Evolutionary conservation across 2,888 invertebrate species (phyloP), one percentile per base, ranked within the genome.

Genomic region (Caenorhabditis becei): DNA sequence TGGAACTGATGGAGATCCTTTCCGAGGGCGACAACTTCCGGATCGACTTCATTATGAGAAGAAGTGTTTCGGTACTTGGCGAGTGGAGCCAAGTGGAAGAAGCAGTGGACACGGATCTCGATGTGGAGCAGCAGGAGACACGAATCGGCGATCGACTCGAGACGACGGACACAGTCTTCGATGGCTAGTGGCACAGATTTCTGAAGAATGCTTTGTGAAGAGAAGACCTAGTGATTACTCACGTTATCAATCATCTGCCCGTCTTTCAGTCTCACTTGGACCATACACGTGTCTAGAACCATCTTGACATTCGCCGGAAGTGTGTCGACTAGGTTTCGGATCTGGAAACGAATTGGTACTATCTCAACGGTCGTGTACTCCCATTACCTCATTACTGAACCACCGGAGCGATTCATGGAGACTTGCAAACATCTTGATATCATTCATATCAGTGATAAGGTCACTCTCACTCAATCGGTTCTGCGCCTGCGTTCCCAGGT

Each of bases 21-120:
- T 87, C 95, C 95, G 47, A 96, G 92, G 89, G 95, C 94, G 78
- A 95, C 93, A 51, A 95, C 95, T 71, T 90, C 90, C 11, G 84
- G 84, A 70, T 91, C 91, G 10, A 86, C 85, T 59, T 91, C 91
- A 35, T 90, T 89, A 16, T 86, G 82, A 8, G 80, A 62, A 0
- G 80, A 80, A 7, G 69, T 59, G 24, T 79, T 78, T 65, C 91
- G 91, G 86, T 91, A 91, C 81, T 91, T 91, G 24, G 93, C 92
- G 49, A 94, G 92, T 3, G 94, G 94, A 75, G 94, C 93, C 84
- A 97, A 93, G 92, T 96, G 96, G 93, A 96, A 96, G 93, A 97
- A 97, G 92, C 97, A 97, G 91, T 97, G 96, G 53, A 97, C 96
- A 5, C 87, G 89, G 87, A 96, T 95, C 93, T 98, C 97, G 87